Conservation (phyloP, 2,113 vertebrate species). For the Anhinga anhinga region DNA sequence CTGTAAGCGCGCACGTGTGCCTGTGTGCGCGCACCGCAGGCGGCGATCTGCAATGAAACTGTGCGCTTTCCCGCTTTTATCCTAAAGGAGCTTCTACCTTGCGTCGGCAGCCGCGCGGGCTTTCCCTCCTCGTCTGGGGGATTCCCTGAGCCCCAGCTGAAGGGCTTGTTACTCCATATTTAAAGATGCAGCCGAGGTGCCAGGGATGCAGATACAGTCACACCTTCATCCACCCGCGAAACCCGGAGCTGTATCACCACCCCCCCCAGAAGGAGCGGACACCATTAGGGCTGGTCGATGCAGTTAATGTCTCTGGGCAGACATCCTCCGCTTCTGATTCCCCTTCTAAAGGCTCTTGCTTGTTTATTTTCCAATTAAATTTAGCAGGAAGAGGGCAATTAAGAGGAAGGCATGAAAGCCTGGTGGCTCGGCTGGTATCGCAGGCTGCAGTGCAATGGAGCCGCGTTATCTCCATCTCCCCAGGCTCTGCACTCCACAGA, state of each 20-base stretch:
- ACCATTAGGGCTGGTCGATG: not conserved
- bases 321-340: not conserved
- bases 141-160: not conserved
- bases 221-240: not conserved
- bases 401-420: not conserved
- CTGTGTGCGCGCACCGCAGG: accelerated
- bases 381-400: not conserved
- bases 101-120: not conserved
- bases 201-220: too few relatives aligned
- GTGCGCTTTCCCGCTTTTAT: not conserved
- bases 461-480: not conserved
- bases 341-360: not conserved
- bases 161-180: not conserved
- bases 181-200: not conserved
- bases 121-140: not conserved
- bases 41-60: too few relatives aligned
- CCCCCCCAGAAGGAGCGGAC: not conserved
- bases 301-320: not conserved
- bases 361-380: not conserved
- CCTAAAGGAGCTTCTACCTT: not conserved
- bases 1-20: accelerated
- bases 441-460: not conserved
- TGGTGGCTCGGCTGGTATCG: not conserved
- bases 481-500: not conserved
- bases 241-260: not conserved